phyloP scores from a whole-genome alignment of 2,888 invertebrate species.

The Hydrotaea diabolus region DNA sequence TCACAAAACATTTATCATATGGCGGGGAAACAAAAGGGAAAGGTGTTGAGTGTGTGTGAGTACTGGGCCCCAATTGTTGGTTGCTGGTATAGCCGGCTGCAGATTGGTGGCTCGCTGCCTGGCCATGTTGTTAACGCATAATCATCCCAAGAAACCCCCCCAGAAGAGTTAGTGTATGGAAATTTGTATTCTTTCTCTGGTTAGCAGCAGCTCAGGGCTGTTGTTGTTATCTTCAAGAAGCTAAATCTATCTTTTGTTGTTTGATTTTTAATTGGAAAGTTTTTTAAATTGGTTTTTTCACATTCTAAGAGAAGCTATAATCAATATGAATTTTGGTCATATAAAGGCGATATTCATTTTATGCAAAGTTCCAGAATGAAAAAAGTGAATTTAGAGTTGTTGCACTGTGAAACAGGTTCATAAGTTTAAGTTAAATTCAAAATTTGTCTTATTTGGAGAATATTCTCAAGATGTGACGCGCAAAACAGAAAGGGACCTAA shows the following conservation, averaged over 20 bases:
- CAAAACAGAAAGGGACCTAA: no score
- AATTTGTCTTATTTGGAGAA: no score
- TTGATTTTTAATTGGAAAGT: background rate
- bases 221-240: background rate
- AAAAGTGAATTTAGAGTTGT: no score
- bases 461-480: no score
- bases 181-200: constrained; percentile 5
- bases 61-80: background rate
- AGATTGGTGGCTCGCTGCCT: background rate
- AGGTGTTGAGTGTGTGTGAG: constrained; percentile 41
- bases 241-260: background rate
- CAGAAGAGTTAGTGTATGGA: background rate
- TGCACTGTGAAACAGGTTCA: no score
- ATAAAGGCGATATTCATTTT: no score
- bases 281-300: no score
- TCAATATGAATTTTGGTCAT: no score
- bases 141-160: background rate
- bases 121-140: constrained; percentile 7
- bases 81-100: background rate
- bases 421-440: no score
- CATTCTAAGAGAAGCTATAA: no score
- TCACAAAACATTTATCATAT: constrained; percentile 35
- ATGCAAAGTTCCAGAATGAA: no score
- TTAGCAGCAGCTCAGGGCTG: background rate
- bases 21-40: constrained; percentile 46